phyloP scores from a whole-genome alignment of 2,797 vertebrate species.

The Channallabes apus region DNA sequence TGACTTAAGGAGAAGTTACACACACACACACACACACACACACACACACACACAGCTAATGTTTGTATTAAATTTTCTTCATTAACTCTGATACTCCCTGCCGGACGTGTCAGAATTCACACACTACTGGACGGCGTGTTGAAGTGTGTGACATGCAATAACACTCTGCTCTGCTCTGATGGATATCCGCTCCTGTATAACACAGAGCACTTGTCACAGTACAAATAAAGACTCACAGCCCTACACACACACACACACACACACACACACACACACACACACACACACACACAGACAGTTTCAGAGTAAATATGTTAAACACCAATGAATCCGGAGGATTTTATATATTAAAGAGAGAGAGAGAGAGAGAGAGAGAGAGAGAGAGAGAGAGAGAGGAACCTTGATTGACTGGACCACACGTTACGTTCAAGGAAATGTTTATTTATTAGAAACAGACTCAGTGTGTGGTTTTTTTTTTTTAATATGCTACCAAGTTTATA shows the following conservation, averaged over 20 bases:
- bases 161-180: neutral
- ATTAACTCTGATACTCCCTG: conserved; percentile 60
- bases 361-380: too few relatives aligned
- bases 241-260: conserved; percentile 2
- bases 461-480: conserved; percentile 30
- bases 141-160: conserved; percentile 2
- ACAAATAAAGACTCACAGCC: neutral
- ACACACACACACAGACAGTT: too few relatives aligned
- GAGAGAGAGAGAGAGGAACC: too few relatives aligned
- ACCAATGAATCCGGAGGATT: neutral
- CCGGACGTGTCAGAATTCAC: conserved; percentile 2
- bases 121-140: neutral
- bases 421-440: conserved; percentile 50
- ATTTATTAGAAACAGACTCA: conserved; percentile 70
- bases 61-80: conserved; percentile 60
- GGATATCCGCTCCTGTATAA: neutral
- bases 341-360: too few relatives aligned
- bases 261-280: conserved; percentile 2
- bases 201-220: neutral
- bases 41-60: conserved; percentile 49
- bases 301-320: conserved; percentile 8
- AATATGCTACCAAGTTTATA: neutral
- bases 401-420: conserved; percentile 72
- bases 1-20: neutral
- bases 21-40: neutral